Evolutionary conservation across 2,888 invertebrate genomes (phyloP).

Genomic region (Fragum sueziense): DNA sequence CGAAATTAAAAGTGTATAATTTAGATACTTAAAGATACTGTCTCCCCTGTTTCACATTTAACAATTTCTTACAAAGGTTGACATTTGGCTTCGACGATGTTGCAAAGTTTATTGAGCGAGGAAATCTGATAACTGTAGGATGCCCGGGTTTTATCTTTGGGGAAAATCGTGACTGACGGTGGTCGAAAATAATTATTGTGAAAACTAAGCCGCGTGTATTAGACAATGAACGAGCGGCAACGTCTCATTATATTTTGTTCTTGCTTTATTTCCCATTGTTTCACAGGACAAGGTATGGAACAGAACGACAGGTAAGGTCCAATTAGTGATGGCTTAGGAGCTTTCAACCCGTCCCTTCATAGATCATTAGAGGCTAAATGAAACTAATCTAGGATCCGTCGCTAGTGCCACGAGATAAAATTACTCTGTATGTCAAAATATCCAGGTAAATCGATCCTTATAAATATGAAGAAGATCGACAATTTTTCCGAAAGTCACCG

Average conservation of each 20-base stretch:
- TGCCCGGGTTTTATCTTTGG: slow-evolving; percentile 38
- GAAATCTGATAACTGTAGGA: slow-evolving; percentile 23
- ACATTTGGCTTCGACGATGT: neutral
- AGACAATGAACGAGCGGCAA: slow-evolving; percentile 20
- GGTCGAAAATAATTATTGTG: slow-evolving; percentile 51
- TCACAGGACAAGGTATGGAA: neutral
- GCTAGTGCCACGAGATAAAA: no score
- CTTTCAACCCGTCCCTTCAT: neutral
- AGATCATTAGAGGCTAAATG: no score
- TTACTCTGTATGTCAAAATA: no score
- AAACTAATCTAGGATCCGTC: no score
- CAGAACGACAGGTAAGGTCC: neutral
- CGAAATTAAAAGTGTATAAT: no score
- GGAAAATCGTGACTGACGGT: slow-evolving; percentile 43
- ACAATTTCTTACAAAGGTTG: neutral
- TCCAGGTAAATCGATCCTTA: no score
- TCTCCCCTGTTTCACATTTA: neutral
- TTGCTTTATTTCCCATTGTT: neutral
- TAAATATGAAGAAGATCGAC: no score
- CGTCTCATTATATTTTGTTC: slow-evolving; percentile 19
- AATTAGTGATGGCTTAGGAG: neutral
- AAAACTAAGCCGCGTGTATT: slow-evolving; percentile 44
- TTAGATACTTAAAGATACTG: neutral
- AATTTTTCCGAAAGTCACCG: no score
- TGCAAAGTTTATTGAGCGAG: slow-evolving; percentile 22